Conservation (phyloP, 2,888 invertebrate genomes). For the Orthosia gothica region DNA sequence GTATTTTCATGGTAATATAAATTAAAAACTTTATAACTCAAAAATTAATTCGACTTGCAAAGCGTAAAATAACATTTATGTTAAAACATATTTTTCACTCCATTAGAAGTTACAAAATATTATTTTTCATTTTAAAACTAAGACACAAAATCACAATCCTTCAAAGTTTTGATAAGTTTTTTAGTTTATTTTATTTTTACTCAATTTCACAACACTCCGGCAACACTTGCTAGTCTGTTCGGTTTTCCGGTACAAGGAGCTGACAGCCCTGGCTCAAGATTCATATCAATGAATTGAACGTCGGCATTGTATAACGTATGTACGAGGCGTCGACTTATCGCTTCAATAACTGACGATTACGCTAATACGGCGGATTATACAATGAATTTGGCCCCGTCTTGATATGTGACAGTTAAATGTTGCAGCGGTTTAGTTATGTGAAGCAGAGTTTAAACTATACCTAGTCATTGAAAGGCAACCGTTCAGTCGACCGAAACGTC, state of each 20-base stretch:
- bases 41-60: no score
- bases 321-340: constrained; percentile 63
- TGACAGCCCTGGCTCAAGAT: constrained; percentile 48
- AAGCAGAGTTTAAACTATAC: constrained; percentile 8
- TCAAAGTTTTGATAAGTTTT: no score
- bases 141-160: no score
- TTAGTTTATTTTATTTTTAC: no score
- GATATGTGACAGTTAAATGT: constrained; percentile 12
- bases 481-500: not conserved
- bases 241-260: not conserved
- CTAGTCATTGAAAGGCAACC: not conserved
- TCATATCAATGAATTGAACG: constrained; percentile 68
- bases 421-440: constrained; percentile 13
- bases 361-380: constrained; percentile 65
- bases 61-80: no score
- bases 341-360: constrained; percentile 64
- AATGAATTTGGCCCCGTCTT: constrained; percentile 44
- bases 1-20: no score
- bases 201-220: no score
- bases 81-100: no score
- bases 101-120: no score
- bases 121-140: no score
- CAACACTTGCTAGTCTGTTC: not conserved
- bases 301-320: constrained; percentile 61
- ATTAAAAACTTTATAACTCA: no score